phyloP scores from a whole-genome alignment of 2,888 invertebrate species.

The Aphidius colemani region DNA sequence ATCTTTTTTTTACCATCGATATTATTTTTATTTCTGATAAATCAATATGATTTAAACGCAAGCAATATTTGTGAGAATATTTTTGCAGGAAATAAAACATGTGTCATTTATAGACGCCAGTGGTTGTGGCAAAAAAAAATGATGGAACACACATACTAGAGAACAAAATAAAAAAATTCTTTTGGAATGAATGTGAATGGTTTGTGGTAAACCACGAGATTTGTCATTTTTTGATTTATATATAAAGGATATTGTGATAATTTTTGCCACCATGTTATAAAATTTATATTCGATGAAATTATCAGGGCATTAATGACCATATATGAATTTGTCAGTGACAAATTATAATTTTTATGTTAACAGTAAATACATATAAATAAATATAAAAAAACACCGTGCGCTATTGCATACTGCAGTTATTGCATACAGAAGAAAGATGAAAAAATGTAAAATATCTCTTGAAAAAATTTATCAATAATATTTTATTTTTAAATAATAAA shows the following conservation, averaged over 20 bases:
- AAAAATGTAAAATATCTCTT: no score
- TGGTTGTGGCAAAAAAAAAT: constrained; percentile 2
- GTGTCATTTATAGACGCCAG: not conserved
- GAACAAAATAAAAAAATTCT: constrained; percentile 6
- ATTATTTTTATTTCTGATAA: constrained; percentile 2
- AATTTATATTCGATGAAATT: constrained; percentile 22
- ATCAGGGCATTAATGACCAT: constrained; percentile 22
- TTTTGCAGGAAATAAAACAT: not conserved
- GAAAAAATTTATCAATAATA: no score
- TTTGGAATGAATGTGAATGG: constrained; percentile 15
- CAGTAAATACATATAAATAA: not conserved
- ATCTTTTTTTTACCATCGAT: no score
- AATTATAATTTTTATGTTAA: constrained; percentile 1
- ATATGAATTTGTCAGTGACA: constrained; percentile 20
- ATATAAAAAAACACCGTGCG: not conserved
- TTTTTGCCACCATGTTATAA: constrained; percentile 6
- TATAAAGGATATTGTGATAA: constrained; percentile 23
- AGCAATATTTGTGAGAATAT: no score
- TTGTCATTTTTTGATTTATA: constrained; percentile 37
- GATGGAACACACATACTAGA: not conserved
- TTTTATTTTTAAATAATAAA: no score
- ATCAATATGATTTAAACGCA: no score
- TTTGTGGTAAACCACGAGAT: constrained; percentile 34
- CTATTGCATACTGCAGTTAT: no score
- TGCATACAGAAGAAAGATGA: no score